Percentiles rank a stretch among this genome's conserved stretches.
These are phyloP conservation scores for Hyaena hyaena DNA, from an alignment of 2,113 vertebrate genomes.

Conservation along the genomic window DNA sequence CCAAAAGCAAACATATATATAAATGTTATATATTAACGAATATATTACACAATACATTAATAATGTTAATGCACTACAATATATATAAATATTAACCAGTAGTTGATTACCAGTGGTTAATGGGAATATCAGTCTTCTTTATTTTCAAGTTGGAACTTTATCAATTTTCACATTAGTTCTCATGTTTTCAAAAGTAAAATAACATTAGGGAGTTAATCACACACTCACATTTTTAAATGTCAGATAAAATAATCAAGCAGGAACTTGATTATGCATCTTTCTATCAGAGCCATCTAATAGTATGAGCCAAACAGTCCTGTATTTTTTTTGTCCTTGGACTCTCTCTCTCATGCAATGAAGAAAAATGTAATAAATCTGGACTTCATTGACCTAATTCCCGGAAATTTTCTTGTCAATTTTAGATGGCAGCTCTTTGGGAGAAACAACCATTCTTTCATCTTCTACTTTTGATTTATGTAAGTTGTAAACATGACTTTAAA, in stretches of 20 bases:
- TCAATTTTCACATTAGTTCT: background rate
- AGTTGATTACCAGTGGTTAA: background rate
- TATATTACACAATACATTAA: too few relatives aligned
- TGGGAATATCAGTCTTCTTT: background rate
- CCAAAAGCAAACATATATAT: background rate
- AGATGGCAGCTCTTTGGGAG: background rate
- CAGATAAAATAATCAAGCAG: background rate
- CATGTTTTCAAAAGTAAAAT: constrained; percentile 21
- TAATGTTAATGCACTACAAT: background rate
- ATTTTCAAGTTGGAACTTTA: background rate
- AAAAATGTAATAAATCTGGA: background rate
- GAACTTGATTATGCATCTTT: background rate
- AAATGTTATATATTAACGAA: too few relatives aligned
- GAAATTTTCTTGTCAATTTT: constrained; percentile 18
- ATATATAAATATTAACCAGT: background rate
- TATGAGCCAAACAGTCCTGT: background rate
- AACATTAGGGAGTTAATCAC: background rate
- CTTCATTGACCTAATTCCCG: constrained; percentile 2
- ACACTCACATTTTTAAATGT: background rate
- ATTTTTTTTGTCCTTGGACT: background rate
- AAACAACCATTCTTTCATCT: background rate
- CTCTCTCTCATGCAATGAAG: background rate
- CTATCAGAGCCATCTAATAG: background rate
- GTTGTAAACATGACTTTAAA: background rate
- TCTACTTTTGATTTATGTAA: background rate